phyloP scores from a whole-genome alignment of 2,113 vertebrate genomes.

The Varanus salvator region DNA sequence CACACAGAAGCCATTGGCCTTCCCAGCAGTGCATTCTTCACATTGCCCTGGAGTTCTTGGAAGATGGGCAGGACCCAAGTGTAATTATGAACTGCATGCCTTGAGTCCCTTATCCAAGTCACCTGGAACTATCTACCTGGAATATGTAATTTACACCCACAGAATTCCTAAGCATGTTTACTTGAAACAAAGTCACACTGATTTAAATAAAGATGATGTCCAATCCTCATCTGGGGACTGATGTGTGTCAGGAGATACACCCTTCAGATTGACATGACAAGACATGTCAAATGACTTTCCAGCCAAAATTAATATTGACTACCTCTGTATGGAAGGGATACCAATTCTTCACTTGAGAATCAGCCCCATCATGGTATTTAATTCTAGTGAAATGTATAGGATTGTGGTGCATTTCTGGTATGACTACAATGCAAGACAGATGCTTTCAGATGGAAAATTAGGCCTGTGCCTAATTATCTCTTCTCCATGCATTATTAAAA shows the following conservation, averaged over 20 bases:
- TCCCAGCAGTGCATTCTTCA: background rate
- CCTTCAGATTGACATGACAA: background rate
- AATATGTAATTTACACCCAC: background rate
- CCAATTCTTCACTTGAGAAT: too few species aligned
- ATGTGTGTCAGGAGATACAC: background rate
- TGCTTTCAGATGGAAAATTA: background rate
- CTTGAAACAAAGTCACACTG: background rate
- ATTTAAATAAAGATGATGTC: background rate
- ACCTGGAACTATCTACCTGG: background rate
- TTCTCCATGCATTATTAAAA: background rate
- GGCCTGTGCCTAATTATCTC: background rate
- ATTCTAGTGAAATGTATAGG: background rate
- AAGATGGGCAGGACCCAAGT: background rate
- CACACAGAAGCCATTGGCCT: background rate
- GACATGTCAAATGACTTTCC: background rate
- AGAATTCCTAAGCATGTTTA: background rate
- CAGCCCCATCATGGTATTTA: background rate
- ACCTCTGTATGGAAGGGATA: background rate
- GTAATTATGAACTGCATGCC: background rate
- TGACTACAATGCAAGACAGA: background rate
- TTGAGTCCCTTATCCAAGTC: background rate
- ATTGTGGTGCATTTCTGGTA: background rate
- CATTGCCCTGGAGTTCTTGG: background rate
- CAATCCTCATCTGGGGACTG: background rate
- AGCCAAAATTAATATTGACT: background rate